Base-by-base conservation (phyloP, 2,113 vertebrate species). In the Eptesicus fuscus region DNA sequence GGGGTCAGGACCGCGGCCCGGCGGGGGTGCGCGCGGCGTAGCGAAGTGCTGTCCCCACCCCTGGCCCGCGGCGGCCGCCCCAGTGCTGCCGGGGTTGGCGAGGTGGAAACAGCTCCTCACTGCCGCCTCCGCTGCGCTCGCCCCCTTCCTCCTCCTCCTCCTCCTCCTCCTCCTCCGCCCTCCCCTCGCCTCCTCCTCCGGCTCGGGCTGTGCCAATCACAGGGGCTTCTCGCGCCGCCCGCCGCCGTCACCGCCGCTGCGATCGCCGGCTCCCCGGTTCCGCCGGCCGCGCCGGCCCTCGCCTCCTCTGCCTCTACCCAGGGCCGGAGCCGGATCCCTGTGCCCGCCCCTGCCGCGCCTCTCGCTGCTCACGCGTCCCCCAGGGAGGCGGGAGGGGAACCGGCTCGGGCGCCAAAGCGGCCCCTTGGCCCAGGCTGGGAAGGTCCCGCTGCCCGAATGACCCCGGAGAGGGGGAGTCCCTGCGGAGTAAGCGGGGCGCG, bases 41-140 rank as follows among this genome's bases (percentile, higher is more conserved):
- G 42, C 51, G 92, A 94, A 82, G 96, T 47, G 93, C 95, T 73
- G 94, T 96, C 92, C 93, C 95, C 95, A 93, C 95, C 71, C 91
- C 53, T 90, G 74, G 94, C 96, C 97, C 97, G 98, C 97, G 97
- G 97, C 98, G 96, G 96, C 85, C 84, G 91, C 94, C 96, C 96
- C 92, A 40, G 94, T 90, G 90, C 91, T 95, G 93, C 84, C 84
- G 37, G 42, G 90, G 90, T 90, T 37, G 28, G 91, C 88, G 89
- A 92, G 95, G 91, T 91, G 86, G 85, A 82, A 80, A 86, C 93
- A 28, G 96, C 90, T 88, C 95, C 85, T 74, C 79, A 28, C 95
- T 17, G 84, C 95, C 67, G 67, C 76, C 79, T 47, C 94, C 74
- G 63, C 95, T 28, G 86, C 91, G 74, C 78, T 70, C 90, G 83